These are phyloP conservation scores for Neodiprion fabricii DNA, from an alignment of 1,140 invertebrate species.

Conservation along the genomic window DNA sequence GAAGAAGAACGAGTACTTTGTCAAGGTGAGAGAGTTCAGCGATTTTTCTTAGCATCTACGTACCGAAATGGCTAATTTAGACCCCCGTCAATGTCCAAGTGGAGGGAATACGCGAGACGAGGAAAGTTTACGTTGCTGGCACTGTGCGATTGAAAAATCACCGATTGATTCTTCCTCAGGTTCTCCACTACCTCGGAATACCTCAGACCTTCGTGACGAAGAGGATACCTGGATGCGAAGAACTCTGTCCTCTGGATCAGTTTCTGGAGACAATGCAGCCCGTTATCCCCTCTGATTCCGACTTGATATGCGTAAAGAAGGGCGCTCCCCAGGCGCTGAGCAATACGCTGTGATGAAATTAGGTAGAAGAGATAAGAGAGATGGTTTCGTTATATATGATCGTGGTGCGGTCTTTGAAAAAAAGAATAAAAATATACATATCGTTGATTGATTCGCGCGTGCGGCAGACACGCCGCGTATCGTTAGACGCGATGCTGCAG, in stretches of 20 bases:
- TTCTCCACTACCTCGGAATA: background rate
- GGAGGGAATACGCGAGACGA: too few species aligned
- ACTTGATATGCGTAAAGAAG: background rate
- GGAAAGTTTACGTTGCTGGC: too few species aligned
- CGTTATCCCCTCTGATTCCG: background rate
- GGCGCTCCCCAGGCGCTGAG: background rate
- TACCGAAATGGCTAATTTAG: too few species aligned
- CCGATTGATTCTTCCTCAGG: background rate
- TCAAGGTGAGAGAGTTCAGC: conserved; percentile 14
- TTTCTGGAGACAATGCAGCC: background rate
- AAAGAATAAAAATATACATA: background rate
- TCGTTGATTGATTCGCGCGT: background rate
- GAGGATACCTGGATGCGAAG: background rate
- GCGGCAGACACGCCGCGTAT: background rate
- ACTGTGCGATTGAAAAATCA: too few species aligned
- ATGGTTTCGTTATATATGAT: background rate
- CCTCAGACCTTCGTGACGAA: background rate
- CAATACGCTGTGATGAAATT: background rate
- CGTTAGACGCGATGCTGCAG: background rate
- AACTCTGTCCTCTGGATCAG: background rate
- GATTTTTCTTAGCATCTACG: too few species aligned
- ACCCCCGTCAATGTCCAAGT: too few species aligned
- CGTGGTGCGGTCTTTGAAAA: background rate
- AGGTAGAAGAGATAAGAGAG: background rate
- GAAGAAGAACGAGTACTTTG: conserved; percentile 10